Conservation (phyloP, 1,140 invertebrate species). For the Centruroides sculpturatus region DNA sequence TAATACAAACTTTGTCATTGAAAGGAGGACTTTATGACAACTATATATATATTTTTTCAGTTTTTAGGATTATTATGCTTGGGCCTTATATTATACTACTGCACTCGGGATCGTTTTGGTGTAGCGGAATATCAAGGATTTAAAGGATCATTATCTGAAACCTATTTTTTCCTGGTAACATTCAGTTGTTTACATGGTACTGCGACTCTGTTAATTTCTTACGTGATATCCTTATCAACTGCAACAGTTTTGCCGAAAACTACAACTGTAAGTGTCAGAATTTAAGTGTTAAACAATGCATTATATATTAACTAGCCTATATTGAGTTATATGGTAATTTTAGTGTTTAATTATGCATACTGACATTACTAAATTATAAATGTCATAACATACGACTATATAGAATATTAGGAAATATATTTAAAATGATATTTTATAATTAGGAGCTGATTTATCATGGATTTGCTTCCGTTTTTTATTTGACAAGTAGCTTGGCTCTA, state of each 20-base stretch:
- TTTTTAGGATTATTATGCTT: conserved; percentile 53
- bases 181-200: conserved; percentile 61
- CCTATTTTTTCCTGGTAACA: conserved; percentile 56
- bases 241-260: conserved; percentile 66
- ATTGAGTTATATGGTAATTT: no score
- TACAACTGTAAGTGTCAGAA: conserved; percentile 53
- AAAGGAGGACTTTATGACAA: no score
- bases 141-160: conserved; percentile 30
- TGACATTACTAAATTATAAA: no score
- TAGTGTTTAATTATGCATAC: no score
- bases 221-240: conserved; percentile 54
- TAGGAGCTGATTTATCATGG: conserved; percentile 66
- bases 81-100: conserved; percentile 46
- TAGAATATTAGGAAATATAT: neutral
- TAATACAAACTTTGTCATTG: no score
- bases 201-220: conserved; percentile 52
- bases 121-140: conserved; percentile 3
- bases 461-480: conserved; percentile 47
- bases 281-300: no score
- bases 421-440: conserved; percentile 19
- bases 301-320: no score
- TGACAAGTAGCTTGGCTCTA: conserved; percentile 47
- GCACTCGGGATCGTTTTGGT: conserved; percentile 18
- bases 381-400: neutral
- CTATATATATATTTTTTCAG: conserved; percentile 34